These are phyloP conservation scores for Liparis tanakae DNA, from an alignment of 2,797 vertebrate genomes.

Conservation along the genomic window DNA sequence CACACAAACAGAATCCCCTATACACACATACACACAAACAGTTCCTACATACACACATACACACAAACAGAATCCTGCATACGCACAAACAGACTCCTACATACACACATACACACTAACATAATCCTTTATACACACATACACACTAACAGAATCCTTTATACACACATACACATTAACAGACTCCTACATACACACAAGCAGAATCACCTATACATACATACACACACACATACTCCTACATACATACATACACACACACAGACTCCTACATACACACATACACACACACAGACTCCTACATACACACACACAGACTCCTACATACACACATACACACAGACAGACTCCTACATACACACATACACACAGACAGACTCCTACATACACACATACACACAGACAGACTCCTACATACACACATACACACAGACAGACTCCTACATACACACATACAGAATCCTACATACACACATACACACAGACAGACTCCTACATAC, in stretches of 20 bases:
- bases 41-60: background rate
- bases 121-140: background rate
- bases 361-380: background rate
- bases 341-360: background rate
- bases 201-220: no score
- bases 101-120: conserved; percentile 19
- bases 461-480: conserved; percentile 3
- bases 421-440: conserved; percentile 24
- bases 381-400: background rate
- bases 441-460: background rate
- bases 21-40: background rate
- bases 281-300: no score
- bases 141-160: no score
- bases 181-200: no score
- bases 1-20: no score
- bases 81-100: background rate
- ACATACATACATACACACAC: no score
- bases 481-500: conserved; percentile 9
- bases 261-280: no score
- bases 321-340: background rate
- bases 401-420: background rate
- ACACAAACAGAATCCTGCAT: conserved; percentile 16
- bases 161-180: no score
- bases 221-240: no score
- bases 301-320: no score